Conservation (phyloP, 23 tunicate species). For the Halocynthia roretzi region DNA sequence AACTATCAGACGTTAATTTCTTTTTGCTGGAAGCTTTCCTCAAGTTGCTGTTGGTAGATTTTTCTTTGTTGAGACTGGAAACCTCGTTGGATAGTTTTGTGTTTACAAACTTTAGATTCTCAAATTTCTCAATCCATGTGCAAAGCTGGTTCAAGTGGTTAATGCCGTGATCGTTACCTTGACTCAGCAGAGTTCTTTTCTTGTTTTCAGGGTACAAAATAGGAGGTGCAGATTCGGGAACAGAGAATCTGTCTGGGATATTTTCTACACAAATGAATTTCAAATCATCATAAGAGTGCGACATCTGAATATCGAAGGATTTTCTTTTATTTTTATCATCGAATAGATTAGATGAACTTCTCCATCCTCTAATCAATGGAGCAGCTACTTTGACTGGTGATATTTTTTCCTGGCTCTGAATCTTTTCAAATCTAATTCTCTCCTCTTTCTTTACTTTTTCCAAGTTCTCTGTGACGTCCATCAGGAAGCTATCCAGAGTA, state of each 20-base stretch:
- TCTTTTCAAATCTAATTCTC: constrained; percentile 5
- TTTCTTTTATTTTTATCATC: no score
- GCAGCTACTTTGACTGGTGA: constrained; percentile 22
- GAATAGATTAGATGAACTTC: no score
- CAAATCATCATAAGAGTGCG: no score
- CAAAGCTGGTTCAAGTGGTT: constrained; percentile 3
- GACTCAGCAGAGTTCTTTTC: no score
- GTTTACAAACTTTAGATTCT: not conserved
- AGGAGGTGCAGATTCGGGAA: no score
- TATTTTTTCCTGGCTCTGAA: constrained; percentile 6
- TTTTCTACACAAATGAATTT: no score
- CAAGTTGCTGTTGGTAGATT: not conserved
- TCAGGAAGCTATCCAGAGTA: constrained; percentile 12
- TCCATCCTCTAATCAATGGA: not conserved
- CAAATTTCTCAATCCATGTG: constrained; percentile 7
- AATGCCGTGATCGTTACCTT: not conserved
- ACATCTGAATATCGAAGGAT: no score
- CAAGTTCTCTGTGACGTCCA: constrained; percentile 8
- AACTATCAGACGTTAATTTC: no score
- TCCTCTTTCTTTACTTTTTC: constrained; percentile 20
- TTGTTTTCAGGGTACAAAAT: no score
- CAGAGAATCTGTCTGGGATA: no score
- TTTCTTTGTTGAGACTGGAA: not conserved
- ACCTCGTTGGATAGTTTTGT: not conserved
- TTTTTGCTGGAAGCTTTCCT: no score